These are phyloP conservation scores for Styela plicata DNA, from an alignment of 23 tunicate species.

Conservation along the genomic window DNA sequence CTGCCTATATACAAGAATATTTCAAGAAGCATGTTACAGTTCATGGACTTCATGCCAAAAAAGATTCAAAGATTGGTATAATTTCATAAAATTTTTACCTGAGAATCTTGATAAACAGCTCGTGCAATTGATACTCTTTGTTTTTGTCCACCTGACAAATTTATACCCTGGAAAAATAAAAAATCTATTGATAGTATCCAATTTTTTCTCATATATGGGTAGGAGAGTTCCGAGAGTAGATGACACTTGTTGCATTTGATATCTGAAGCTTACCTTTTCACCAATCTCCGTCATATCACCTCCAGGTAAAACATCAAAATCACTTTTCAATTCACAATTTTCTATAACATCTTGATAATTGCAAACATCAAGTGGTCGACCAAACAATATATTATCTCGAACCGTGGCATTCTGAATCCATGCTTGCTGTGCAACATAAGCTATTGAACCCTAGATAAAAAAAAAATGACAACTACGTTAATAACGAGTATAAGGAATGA, in stretches of 20 bases:
- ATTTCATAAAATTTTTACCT: conserved; percentile 41
- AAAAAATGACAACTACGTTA: too few relatives aligned
- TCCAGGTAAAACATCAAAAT: conserved; percentile 80
- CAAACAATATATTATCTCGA: conserved; percentile 91
- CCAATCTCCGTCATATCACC: conserved; percentile 97
- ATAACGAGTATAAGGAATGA: too few relatives aligned
- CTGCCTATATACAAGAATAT: not conserved
- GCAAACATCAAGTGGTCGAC: conserved; percentile 38
- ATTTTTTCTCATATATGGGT: too few relatives aligned
- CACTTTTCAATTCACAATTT: conserved; percentile 68
- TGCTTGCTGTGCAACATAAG: conserved; percentile 97
- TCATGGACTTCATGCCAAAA: too few relatives aligned
- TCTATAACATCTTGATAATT: conserved; percentile 66
- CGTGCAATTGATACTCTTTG: conserved; percentile 94
- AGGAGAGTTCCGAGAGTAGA: too few relatives aligned
- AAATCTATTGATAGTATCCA: not conserved
- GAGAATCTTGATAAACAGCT: conserved; percentile 97
- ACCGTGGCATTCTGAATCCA: conserved; percentile 97
- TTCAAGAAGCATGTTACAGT: not conserved
- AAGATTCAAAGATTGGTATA: not conserved
- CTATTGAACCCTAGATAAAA: conserved; percentile 64
- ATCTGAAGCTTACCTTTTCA: conserved; percentile 67
- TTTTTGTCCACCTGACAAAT: conserved; percentile 97
- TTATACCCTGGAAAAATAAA: conserved; percentile 72
- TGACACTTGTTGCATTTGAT: too few relatives aligned